phyloP scores from a whole-genome alignment of 2,797 vertebrate genomes.

The Spheniscus humboldti region DNA sequence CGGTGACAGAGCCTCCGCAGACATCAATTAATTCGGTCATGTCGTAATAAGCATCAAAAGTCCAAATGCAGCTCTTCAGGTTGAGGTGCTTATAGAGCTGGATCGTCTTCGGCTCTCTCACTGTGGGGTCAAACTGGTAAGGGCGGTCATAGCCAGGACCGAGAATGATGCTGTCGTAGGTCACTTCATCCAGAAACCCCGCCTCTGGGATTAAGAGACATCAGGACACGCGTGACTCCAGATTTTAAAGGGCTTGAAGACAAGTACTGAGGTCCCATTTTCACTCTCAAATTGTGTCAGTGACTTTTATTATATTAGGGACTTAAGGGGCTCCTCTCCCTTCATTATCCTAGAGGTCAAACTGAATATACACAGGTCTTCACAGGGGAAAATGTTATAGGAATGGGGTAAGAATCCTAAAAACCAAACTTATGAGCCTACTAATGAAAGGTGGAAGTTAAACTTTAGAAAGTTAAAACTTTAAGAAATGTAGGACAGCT shows the following conservation, averaged over 20 bases:
- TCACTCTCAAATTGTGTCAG: neutral
- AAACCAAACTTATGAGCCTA: neutral
- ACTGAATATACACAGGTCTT: neutral
- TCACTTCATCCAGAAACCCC: constrained; percentile 88
- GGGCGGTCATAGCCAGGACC: constrained; percentile 93
- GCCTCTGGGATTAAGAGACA: constrained; percentile 74
- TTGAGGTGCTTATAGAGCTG: constrained; percentile 96
- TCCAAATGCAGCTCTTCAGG: constrained; percentile 99
- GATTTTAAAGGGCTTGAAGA: neutral
- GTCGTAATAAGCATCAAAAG: constrained; percentile 95
- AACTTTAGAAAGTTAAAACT: neutral
- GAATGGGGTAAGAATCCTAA: neutral
- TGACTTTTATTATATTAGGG: neutral
- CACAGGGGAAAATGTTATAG: neutral
- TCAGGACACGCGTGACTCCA: fast-evolving
- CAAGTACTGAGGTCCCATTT: neutral
- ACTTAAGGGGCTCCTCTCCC: neutral
- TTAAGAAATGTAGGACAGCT: neutral
- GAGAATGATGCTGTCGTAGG: constrained; percentile 80
- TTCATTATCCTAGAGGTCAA: neutral
- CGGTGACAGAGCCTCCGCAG: constrained; percentile 92
- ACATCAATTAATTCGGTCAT: constrained; percentile 98
- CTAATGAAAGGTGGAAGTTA: neutral
- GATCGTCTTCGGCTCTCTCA: constrained; percentile 88
- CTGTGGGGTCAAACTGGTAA: constrained; percentile 87